Percentiles rank a stretch among this genome's conserved stretches.
Conservation (phyloP, 2,888 invertebrate species). For the Nebria salina region DNA sequence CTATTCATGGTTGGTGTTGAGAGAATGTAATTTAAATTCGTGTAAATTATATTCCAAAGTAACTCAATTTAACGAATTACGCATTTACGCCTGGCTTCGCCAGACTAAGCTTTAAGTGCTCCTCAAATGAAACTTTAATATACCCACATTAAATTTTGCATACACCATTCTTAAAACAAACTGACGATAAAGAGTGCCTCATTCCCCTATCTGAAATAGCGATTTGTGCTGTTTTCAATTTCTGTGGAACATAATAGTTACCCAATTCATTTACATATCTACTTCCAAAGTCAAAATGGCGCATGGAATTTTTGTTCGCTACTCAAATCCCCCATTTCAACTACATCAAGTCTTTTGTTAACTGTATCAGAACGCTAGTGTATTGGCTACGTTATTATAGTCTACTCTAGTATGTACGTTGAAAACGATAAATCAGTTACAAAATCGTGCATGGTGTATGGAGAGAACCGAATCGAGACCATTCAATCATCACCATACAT, state of each 20-base stretch:
- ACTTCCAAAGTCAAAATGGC: background rate
- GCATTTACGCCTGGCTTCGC: background rate
- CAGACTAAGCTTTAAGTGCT: background rate
- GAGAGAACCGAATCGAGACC: background rate
- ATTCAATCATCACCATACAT: constrained; percentile 13
- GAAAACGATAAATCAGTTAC: constrained; percentile 18
- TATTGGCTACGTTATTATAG: background rate
- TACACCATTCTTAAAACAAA: background rate
- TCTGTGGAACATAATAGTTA: background rate
- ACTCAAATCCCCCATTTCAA: background rate
- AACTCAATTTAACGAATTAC: background rate
- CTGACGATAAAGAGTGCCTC: background rate
- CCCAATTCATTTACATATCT: background rate
- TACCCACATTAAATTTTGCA: background rate
- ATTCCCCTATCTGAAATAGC: background rate
- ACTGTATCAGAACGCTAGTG: background rate
- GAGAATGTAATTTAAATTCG: background rate
- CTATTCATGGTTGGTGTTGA: background rate
- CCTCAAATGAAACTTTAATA: background rate
- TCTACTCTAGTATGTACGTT: background rate
- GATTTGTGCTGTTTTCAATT: background rate
- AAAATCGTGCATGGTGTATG: constrained; percentile 9
- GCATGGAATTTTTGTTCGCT: background rate
- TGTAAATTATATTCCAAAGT: background rate
- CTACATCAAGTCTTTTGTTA: background rate